A percentile compares a stretch with the other conserved stretches of the same genome.
Conservation (phyloP, 2,797 vertebrate genomes). For the Helicolenus hilgendorfi region DNA sequence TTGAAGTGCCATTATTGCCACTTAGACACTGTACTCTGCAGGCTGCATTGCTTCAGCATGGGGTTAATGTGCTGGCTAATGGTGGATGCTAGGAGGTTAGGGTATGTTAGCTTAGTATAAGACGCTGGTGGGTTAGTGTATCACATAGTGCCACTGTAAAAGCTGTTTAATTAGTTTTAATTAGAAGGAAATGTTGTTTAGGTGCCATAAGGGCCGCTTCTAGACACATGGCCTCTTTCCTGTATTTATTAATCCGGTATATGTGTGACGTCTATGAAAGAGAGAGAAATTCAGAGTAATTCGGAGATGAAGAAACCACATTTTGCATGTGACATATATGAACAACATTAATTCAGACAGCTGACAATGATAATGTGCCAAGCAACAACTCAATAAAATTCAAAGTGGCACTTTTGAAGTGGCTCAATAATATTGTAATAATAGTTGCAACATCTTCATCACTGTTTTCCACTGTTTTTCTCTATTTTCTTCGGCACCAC, state of each 20-base stretch:
- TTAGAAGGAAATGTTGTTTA: conserved; percentile 10
- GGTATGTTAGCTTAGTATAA: background rate
- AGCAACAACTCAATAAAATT: background rate
- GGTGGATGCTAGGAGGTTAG: background rate
- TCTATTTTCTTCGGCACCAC: background rate
- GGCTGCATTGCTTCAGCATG: conserved; percentile 4
- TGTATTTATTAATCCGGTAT: background rate
- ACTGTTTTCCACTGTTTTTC: background rate
- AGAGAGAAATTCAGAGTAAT: background rate
- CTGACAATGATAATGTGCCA: background rate
- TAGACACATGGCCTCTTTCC: background rate
- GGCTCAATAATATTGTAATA: background rate
- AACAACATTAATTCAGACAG: background rate
- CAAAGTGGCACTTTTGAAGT: background rate
- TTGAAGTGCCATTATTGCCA: background rate
- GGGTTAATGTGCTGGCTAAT: conserved; percentile 43
- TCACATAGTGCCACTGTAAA: background rate
- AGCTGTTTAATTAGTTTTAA: conserved; percentile 13
- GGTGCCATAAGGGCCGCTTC: background rate
- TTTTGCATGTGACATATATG: background rate
- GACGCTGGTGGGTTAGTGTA: background rate
- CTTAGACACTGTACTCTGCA: background rate
- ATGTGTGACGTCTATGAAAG: background rate
- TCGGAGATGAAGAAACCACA: background rate
- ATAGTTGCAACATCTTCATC: background rate